phyloP scores from a whole-genome alignment of 1,140 invertebrate species.

The Eupeodes corollae region DNA sequence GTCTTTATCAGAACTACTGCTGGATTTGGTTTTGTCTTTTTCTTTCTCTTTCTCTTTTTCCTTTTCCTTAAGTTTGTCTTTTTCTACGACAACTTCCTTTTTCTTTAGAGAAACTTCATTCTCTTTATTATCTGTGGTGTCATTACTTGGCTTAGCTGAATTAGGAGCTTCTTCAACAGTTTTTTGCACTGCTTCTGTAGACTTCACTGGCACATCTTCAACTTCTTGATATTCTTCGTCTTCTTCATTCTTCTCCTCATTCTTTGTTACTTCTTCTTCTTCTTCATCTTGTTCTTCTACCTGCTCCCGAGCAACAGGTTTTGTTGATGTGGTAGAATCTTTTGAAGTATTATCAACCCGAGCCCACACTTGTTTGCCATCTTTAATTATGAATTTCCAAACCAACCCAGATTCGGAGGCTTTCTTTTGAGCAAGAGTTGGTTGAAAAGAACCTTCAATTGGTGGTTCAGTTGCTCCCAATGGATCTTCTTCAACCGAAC shows the following conservation, averaged over 20 bases:
- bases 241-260: constrained; percentile 8
- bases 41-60: constrained; percentile 39
- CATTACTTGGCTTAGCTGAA: constrained; percentile 18
- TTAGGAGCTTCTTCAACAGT: constrained; percentile 14
- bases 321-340: constrained; percentile 8
- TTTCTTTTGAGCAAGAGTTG: constrained; percentile 24
- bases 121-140: constrained; percentile 33
- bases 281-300: constrained; percentile 5
- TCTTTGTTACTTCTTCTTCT: constrained; percentile 8
- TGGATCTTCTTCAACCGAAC: constrained; percentile 5
- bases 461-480: constrained; percentile 1
- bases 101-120: constrained; percentile 19
- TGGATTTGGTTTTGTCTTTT: constrained; percentile 16
- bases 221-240: constrained; percentile 9
- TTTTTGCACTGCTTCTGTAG: constrained; percentile 1
- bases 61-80: constrained; percentile 23
- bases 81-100: neutral
- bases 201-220: constrained; percentile 8
- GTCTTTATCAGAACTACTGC: constrained; percentile 20
- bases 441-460: constrained; percentile 14
- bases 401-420: constrained; percentile 31
- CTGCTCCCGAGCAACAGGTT: no score
- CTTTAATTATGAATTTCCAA: constrained; percentile 58
- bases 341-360: constrained; percentile 41
- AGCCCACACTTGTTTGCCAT: constrained; percentile 59